Evolutionary conservation across 1,140 invertebrate genomes (phyloP), one percentile per base, ranked within the genome.

Genomic region (Lepidurus apus): DNA sequence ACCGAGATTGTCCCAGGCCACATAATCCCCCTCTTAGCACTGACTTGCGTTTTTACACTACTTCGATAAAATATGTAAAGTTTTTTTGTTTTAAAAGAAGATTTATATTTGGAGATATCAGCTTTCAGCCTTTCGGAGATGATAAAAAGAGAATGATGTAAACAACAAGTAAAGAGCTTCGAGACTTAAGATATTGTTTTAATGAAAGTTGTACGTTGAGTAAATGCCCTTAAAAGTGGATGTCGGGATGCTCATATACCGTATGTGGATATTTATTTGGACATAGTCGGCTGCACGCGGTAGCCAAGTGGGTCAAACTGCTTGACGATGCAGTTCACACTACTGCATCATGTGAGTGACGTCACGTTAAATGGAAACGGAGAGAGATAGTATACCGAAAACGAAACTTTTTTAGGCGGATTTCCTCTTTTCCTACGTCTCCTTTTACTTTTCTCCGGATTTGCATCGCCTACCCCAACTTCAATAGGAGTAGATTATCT

Each of bases 391-490:
- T 65, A n/a, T 5, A 65, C 53, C 21, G 53, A 65, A 65, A 65
- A 65, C 53, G 53, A 65, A 65, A 65, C 21, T 65, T 65, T 65
- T 65, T 21, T n/a, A 65, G 53, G 53, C 53, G 53, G 53, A 65
- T 65, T n/a, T 65, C 53, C 53, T 65, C 13, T 65, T 65, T 21
- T 65, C 17, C 45, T 47, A 17, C 17, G 45, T 17, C 13, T 17
- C 8, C 13, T 65, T 17, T 17, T 65, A 9, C 6, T 65, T 21
- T 65, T 65, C 53, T 21, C 13, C 17, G 53, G 8, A 65, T 65
- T 65, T 65, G 53, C 53, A 21, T 65, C 53, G 17, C 53, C 53
- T 65, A 7, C 45, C 45, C 45, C 53, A 65, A 65, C 53, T 65
- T 9, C 53, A 7, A 9, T 7, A 11, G 34, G 34, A 34, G 34